phyloP scores from a whole-genome alignment of 2,797 vertebrate species.

The Garrulus glandarius region DNA sequence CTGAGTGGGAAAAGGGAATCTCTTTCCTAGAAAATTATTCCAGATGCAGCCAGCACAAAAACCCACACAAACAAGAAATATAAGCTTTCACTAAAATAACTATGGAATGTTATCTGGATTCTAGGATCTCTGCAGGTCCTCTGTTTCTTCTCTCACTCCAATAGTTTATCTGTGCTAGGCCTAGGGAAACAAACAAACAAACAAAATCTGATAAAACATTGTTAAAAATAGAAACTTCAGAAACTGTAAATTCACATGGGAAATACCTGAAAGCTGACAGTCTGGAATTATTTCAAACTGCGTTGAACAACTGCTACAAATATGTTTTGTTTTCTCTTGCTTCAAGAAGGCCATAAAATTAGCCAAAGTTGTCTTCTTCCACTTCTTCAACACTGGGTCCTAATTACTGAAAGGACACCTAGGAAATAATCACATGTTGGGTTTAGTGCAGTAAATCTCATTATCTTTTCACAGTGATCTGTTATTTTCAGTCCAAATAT shows the following conservation, averaged over 20 bases:
- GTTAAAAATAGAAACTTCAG: neutral
- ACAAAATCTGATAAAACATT: neutral
- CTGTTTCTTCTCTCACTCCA: neutral
- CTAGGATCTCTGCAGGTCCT: neutral
- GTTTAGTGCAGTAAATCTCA: neutral
- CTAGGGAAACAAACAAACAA: neutral
- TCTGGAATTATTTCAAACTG: neutral
- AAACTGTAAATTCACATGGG: neutral
- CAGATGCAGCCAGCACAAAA: neutral
- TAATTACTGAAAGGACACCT: neutral
- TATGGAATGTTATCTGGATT: neutral
- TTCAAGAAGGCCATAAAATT: neutral
- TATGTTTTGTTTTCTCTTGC: neutral
- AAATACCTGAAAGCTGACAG: neutral
- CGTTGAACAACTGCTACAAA: neutral
- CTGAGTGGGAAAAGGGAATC: neutral
- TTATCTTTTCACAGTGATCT: neutral
- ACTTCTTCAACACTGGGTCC: neutral
- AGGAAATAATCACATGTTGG: neutral
- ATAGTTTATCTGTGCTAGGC: neutral
- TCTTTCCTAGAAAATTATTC: conserved; percentile 40
- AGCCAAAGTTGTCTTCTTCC: neutral
- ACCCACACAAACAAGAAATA: neutral
- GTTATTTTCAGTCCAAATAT: neutral
- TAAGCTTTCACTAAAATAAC: neutral